phyloP scores from a whole-genome alignment of 2,797 vertebrate species.

The Etheostoma perlongum region DNA sequence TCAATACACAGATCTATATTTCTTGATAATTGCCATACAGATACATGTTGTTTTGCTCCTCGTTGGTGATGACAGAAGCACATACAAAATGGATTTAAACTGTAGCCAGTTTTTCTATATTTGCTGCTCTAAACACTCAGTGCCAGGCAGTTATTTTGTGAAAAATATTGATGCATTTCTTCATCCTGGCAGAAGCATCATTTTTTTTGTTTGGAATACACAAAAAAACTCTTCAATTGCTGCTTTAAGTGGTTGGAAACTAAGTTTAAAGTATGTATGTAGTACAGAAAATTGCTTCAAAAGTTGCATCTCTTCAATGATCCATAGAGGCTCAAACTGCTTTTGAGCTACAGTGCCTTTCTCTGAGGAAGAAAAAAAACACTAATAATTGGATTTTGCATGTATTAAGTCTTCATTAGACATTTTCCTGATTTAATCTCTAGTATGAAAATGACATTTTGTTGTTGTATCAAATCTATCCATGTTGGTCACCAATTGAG shows the following conservation, averaged over 20 bases:
- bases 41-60: neutral
- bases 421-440: neutral
- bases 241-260: constrained; percentile 29
- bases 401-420: neutral
- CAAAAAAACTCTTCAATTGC: constrained; percentile 27
- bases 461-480: neutral
- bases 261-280: constrained; percentile 27
- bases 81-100: neutral
- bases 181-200: constrained; percentile 13
- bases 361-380: neutral
- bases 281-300: constrained; percentile 21
- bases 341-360: neutral
- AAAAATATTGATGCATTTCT: constrained; percentile 19
- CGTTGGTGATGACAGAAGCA: neutral
- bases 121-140: constrained; percentile 13
- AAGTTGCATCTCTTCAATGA: constrained; percentile 29
- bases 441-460: neutral
- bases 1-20: neutral
- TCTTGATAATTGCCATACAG: neutral
- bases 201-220: constrained; percentile 35
- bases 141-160: constrained; percentile 3
- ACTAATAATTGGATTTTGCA: neutral
- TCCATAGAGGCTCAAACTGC: constrained; percentile 4
- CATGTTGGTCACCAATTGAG: constrained; percentile 8
- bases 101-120: neutral